phyloP scores from a whole-genome alignment of 1,140 invertebrate genomes.

The Papilio xuthus region DNA sequence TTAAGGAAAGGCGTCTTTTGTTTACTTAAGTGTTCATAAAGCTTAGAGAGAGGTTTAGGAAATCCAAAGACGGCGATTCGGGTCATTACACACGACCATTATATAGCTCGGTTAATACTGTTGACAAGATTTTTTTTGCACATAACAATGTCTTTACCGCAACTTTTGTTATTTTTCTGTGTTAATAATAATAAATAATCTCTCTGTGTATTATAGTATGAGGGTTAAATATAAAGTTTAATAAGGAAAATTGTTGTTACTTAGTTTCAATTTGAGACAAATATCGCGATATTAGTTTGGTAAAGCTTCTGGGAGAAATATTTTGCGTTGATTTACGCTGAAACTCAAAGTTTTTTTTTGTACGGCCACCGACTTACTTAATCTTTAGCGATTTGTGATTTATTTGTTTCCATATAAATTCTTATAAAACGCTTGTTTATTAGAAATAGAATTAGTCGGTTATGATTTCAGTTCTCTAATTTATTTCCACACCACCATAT shows the following conservation, averaged over 20 bases:
- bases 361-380: no score
- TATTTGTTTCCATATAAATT: not conserved
- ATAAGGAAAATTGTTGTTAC: no score
- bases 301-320: no score
- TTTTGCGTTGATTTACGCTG: no score
- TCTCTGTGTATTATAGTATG: no score
- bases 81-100: conserved; percentile 26
- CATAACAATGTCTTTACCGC: not conserved
- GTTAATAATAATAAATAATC: no score
- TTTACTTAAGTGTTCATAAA: conserved; percentile 32
- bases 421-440: not conserved
- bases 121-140: conserved; percentile 22
- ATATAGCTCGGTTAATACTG: not conserved
- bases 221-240: no score
- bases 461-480: conserved; percentile 18
- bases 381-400: not conserved
- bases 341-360: no score
- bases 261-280: no score
- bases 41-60: conserved; percentile 20
- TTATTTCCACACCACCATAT: conserved; percentile 7
- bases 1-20: conserved; percentile 9
- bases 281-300: no score
- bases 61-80: conserved; percentile 15
- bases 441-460: not conserved
- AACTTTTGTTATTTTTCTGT: no score